Base-by-base conservation (phyloP, 2,797 vertebrate species). In the Gymnocypris eckloni region DNA sequence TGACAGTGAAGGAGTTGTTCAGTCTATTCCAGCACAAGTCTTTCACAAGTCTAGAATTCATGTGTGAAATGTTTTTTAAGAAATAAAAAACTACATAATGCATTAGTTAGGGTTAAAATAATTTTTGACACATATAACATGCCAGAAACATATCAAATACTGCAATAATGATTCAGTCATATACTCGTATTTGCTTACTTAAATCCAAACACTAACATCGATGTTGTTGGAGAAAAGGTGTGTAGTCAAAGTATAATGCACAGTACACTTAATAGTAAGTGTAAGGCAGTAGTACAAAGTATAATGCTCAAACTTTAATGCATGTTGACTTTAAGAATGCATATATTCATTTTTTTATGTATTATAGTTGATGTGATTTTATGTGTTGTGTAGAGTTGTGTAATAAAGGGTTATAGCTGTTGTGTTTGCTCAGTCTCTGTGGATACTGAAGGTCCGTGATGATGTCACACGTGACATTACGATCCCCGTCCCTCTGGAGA, bases 401-500 rank as follows among this genome's bases (percentile, higher is more conserved):
- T 56, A 20, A 37, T 9, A 0, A 37, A 78, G 50, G 28, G 73
- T n/a, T 59, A 37, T 54, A 3, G 2, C 16, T 37, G 16, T 37
- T 54, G 50, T 37, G 37, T 54, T 13, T 15, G 75, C 52, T 78
- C 37, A 2, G 52, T 59, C 37, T 43, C 76, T 6, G 6, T 61
- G 70, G 54, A 37, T 75, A 18, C 81, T 64, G 54, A 73, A 15
- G 54, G 70, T 64, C n/a, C 2, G 10, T 33, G 37, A 43, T 61
- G 81, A 73, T 61, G 70, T 73, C 70, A 71, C 20, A 22, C 10
- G 6, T 81, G 80, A 37, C 70, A 83, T 73, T 73, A 54, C 43
- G 39, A 16, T 78, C 81, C 75, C 71, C 45, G 56, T 81, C 50
- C 81, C 86, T 73, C 20, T n/a, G 76, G 69, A 89, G 80, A 86